Percentiles rank a stretch among this genome's conserved stretches.
Conservation (phyloP, 2,113 vertebrate species). For the Entosphenus tridentatus region DNA sequence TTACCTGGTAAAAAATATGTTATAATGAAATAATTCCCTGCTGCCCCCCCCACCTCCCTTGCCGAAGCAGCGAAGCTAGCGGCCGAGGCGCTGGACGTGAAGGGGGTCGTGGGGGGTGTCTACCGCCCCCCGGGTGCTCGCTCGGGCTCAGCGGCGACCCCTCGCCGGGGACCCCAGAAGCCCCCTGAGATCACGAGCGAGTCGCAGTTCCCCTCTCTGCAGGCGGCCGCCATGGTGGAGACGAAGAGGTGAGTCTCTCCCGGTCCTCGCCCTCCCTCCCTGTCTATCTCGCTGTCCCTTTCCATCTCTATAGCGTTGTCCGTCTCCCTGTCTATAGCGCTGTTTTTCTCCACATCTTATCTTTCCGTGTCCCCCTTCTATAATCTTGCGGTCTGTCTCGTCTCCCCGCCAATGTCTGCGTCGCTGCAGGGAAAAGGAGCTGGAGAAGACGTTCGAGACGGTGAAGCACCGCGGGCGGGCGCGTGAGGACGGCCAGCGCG, state of each 20-base stretch:
- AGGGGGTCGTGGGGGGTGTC: constrained; percentile 39
- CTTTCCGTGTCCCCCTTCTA: neutral
- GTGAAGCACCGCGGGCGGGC: constrained; percentile 89
- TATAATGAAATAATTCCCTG: neutral
- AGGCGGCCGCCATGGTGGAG: constrained; percentile 74
- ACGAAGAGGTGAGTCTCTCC: constrained; percentile 54
- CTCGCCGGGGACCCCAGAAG: constrained; percentile 35
- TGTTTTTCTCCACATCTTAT: neutral
- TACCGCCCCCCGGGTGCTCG: constrained; percentile 82
- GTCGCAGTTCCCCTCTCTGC: constrained; percentile 71
- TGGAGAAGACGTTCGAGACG: constrained; percentile 97
- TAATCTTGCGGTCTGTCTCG: constrained; percentile 21
- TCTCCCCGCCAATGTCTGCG: constrained; percentile 33
- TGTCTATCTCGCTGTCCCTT: too few species aligned
- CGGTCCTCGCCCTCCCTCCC: neutral
- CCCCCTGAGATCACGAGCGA: constrained; percentile 86
- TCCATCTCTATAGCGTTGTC: neutral
- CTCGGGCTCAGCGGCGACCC: constrained; percentile 24
- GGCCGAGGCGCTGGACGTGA: constrained; percentile 33
- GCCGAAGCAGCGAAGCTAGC: constrained; percentile 33
- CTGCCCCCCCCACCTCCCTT: constrained; percentile 10
- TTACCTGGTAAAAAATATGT: neutral
- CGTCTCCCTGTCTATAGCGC: neutral
- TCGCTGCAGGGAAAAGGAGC: constrained; percentile 64
- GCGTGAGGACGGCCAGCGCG: constrained; percentile 52